These are phyloP conservation scores for Caenorhabditis sp. DNA, from an alignment of 2,888 invertebrate species.

Conservation along the genomic window DNA sequence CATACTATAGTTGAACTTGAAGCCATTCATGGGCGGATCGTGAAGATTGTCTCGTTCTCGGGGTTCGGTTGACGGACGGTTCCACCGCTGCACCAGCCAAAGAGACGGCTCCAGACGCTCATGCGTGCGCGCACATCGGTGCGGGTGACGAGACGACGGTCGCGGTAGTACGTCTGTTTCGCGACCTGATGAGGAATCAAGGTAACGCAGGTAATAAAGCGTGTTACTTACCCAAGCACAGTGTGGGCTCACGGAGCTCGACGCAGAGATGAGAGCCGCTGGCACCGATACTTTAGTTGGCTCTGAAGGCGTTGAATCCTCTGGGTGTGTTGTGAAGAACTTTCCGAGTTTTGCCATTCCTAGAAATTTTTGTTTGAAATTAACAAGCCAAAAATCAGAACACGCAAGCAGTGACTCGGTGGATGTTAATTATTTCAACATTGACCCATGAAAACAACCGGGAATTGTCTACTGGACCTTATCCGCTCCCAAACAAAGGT, in stretches of 20 bases:
- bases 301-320: not conserved
- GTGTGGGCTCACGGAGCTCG: conserved; percentile 20
- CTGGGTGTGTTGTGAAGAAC: conserved; percentile 1
- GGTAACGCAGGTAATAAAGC: no score
- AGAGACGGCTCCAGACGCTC: conserved; percentile 29
- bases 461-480: no score
- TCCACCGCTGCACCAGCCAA: conserved; percentile 26
- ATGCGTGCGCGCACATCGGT: conserved; percentile 34
- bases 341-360: conserved; percentile 16
- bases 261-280: not conserved
- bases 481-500: no score
- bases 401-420: no score
- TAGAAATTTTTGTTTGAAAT: not conserved
- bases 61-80: not conserved
- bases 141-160: conserved; percentile 31
- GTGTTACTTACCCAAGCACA: conserved; percentile 25
- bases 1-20: no score
- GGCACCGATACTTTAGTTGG: not conserved
- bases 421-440: no score
- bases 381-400: not conserved
- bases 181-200: no score
- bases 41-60: conserved; percentile 33
- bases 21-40: conserved; percentile 10
- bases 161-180: conserved; percentile 15
- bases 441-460: no score